Base-by-base conservation (phyloP, 2,888 invertebrate genomes). In the Microplitis deprimator region DNA sequence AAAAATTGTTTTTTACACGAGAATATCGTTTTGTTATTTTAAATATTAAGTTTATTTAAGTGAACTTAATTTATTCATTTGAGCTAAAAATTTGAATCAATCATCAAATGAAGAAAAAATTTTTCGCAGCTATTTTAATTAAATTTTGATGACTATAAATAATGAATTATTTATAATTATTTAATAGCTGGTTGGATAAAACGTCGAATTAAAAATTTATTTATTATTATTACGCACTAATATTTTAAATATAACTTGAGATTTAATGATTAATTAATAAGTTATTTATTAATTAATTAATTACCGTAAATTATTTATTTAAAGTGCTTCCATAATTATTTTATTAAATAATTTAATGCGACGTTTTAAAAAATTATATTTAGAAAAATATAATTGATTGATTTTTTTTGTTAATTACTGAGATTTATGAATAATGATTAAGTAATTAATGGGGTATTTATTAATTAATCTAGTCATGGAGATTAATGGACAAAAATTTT, bases 261-360 rank as follows among this genome's bases (percentile, higher is more conserved):
- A 29, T 29, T 29, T 29, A 29, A 29, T 29, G 29, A 4, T 29
- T 29, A 29, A 29, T 29, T 29, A 29, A 29, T 29, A 60, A 39
- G 60, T 59, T 75, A 62, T n/a, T 16, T 38, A 41, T 76, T 67
- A 38, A 71, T 76, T 17, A 40, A 65, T 61, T 29, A 39, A 65
- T 71, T 67, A 60, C 20, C 40, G 50, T 39, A 38, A 67, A 50
- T 50, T 13, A 50, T 50, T 50, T 50, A n/a, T 71, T 29, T 68
- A 68, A 40, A 65, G 59, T 72, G 68, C 67, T 76, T 61, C 50
- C 64, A 72, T 68, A 17, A 59, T 65, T 76, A 40, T 67, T 68
- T 20, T 76, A 60, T 39, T 65, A 67, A 40, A 50, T 38, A 41
- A 41, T 60, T 17, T 64, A 17, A 50, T 50, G 13, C 50, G 50